A percentile compares a stretch with the other conserved stretches of the same genome.
Conservation (phyloP, 2,113 vertebrate species). For the Varanus komodoensis region DNA sequence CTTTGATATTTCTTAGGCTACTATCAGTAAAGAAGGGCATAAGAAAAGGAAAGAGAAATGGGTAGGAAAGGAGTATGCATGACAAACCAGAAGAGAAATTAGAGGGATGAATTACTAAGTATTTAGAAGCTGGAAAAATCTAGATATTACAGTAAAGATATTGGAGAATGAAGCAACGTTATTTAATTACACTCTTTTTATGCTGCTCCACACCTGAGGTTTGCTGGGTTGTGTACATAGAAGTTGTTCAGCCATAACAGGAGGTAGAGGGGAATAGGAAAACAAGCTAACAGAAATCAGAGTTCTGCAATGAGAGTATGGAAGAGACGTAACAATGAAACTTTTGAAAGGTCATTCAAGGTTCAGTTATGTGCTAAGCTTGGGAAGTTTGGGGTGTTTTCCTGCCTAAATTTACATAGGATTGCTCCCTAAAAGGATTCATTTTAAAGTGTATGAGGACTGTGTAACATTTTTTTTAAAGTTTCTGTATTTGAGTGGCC, state of each 20-base stretch:
- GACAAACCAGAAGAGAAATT: neutral
- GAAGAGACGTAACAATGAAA: neutral
- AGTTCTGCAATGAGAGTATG: neutral
- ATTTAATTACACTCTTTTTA: neutral
- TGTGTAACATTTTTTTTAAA: neutral
- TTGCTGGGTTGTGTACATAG: neutral
- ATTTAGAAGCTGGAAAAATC: neutral
- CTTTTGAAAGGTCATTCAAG: too few relatives aligned
- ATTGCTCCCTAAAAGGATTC: neutral
- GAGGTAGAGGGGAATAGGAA: neutral
- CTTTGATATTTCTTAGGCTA: too few relatives aligned
- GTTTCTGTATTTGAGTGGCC: neutral
- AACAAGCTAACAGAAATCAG: neutral
- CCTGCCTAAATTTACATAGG: neutral
- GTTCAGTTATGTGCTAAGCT: too few relatives aligned
- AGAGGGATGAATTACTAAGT: neutral
- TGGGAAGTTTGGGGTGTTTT: too few relatives aligned
- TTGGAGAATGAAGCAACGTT: neutral
- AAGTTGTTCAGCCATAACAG: neutral
- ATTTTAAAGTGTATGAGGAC: neutral
- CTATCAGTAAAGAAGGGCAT: neutral
- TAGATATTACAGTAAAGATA: neutral
- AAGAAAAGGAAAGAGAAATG: neutral
- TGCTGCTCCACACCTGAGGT: neutral
- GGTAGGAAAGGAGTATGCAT: neutral